Percentiles rank a stretch among this genome's conserved stretches.
Evolutionary conservation across 2,113 vertebrate genomes (phyloP).

Genomic region (Sclerurus mexicanus): DNA sequence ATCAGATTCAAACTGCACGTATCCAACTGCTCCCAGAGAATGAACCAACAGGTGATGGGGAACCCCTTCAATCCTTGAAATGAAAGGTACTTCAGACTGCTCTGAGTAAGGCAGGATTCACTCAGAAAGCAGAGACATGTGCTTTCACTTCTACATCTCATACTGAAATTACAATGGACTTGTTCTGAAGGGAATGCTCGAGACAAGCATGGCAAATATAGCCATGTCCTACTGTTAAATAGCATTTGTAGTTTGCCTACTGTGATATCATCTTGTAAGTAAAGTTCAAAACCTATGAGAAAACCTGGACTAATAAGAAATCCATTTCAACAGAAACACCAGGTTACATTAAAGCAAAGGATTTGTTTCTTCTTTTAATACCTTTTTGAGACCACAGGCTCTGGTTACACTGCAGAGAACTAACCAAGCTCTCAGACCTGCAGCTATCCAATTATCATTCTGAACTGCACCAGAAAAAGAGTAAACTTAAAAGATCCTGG

Average conservation of each 20-base stretch:
- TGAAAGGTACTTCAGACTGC: neutral
- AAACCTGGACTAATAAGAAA: neutral
- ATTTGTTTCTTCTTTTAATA: neutral
- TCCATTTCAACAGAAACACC: neutral
- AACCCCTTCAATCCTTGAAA: neutral
- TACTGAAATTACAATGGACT: neutral
- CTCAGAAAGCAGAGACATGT: accelerated
- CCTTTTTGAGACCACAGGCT: neutral
- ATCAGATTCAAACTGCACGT: neutral
- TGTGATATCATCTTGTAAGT: neutral
- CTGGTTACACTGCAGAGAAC: neutral
- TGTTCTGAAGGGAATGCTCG: neutral
- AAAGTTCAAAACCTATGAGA: neutral
- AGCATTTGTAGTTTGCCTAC: neutral
- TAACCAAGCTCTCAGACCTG: neutral
- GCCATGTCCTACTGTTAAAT: neutral
- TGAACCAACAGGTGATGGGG: neutral
- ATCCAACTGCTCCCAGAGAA: neutral
- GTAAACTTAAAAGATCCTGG: neutral
- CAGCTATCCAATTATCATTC: neutral
- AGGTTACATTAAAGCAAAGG: neutral
- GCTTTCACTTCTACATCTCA: neutral
- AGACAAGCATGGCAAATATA: neutral
- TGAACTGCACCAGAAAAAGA: neutral
- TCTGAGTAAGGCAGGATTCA: neutral